phyloP scores from a whole-genome alignment of 2,113 vertebrate species.

The Bagarius yarrelli region DNA sequence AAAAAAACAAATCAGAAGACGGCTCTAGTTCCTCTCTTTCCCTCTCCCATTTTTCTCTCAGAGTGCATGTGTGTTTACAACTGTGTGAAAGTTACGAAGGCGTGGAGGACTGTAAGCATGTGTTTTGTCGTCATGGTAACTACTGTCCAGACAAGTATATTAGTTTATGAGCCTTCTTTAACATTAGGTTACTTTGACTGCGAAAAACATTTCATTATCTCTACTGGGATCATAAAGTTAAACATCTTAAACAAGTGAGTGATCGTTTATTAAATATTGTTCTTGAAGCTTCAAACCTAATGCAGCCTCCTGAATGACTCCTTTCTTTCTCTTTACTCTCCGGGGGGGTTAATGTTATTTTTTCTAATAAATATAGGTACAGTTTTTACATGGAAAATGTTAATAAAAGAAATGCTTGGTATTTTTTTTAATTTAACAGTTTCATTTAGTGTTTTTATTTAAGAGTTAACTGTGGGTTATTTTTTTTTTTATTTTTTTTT shows the following conservation, averaged over 20 bases:
- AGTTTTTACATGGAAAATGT: background rate
- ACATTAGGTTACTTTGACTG: background rate
- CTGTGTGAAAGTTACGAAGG: too few species aligned
- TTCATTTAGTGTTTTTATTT: too few species aligned
- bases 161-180: background rate
- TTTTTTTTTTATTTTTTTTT: background rate
- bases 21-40: too few species aligned
- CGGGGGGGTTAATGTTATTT: background rate
- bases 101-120: background rate
- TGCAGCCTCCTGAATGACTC: background rate
- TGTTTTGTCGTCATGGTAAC: slow-evolving; percentile 32
- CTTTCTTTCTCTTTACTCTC: background rate
- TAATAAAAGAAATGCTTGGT: background rate
- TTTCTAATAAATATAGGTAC: too few species aligned
- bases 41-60: too few species aligned
- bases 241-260: slow-evolving; percentile 1
- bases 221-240: background rate
- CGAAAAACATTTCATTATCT: background rate
- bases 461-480: background rate
- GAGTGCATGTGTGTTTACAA: too few species aligned
- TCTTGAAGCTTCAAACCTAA: background rate
- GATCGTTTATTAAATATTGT: background rate
- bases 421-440: background rate
- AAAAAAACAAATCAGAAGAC: too few species aligned
- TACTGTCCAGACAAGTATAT: background rate